Evolutionary conservation across 2,888 invertebrate species (phyloP).

Genomic region (Spodoptera littoralis): DNA sequence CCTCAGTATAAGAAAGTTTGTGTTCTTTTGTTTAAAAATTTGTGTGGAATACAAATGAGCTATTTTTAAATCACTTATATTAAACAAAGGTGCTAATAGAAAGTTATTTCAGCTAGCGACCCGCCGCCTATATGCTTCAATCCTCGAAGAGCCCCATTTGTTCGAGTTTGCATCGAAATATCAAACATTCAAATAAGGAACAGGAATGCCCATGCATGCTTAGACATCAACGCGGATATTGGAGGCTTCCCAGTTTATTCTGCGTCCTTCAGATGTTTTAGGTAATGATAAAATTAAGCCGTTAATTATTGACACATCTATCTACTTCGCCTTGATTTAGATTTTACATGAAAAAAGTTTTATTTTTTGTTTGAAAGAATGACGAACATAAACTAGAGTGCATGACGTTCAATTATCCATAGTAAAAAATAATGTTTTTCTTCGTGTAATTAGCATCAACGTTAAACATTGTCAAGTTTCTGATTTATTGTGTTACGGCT

Average conservation of each 20-base stretch:
- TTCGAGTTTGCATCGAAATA: slow-evolving; percentile 92
- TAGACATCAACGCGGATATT: slow-evolving; percentile 92
- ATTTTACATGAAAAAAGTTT: background rate
- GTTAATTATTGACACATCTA: background rate
- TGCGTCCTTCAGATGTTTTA: slow-evolving; percentile 86
- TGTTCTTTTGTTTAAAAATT: slow-evolving; percentile 29
- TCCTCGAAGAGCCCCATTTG: slow-evolving; percentile 91
- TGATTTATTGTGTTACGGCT: no score
- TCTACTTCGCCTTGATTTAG: background rate
- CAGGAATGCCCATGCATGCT: slow-evolving; percentile 93
- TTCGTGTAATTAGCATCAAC: no score
- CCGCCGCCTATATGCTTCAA: slow-evolving; percentile 92
- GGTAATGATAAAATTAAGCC: slow-evolving; percentile 65
- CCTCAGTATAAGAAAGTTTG: slow-evolving; percentile 29
- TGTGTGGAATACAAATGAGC: slow-evolving; percentile 48
- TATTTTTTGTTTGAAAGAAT: no score
- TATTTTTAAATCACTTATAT: slow-evolving; percentile 38
- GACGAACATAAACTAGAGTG: no score
- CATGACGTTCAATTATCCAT: no score
- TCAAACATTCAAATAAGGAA: slow-evolving; percentile 94
- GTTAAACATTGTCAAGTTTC: no score
- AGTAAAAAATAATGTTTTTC: no score
- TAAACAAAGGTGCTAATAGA: slow-evolving; percentile 36
- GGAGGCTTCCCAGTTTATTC: slow-evolving; percentile 89
- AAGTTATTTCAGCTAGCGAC: slow-evolving; percentile 90